These are phyloP conservation scores for Hemithea aestivaria DNA, from an alignment of 2,888 invertebrate genomes.

Conservation along the genomic window DNA sequence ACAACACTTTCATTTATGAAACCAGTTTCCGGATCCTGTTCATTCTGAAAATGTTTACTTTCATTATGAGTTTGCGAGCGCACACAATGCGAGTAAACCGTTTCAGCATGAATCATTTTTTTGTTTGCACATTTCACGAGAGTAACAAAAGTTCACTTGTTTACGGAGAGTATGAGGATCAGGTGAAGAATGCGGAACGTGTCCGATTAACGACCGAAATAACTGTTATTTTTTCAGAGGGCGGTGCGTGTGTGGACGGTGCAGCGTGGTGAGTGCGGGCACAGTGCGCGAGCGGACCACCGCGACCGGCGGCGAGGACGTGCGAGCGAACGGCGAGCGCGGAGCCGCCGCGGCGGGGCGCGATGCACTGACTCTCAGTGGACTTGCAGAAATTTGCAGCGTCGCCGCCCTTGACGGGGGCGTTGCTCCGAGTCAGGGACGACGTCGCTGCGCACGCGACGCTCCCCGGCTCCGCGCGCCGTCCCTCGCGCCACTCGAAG, in stretches of 20 bases:
- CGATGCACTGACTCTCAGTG: conserved; percentile 75
- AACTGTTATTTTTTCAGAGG: conserved; percentile 74
- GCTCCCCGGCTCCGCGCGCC: conserved; percentile 54
- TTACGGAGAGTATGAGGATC: conserved; percentile 48
- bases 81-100: conserved; percentile 46
- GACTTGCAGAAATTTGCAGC: conserved; percentile 78
- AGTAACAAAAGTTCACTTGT: conserved; percentile 44
- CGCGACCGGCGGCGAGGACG: conserved; percentile 54
- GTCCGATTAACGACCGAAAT: conserved; percentile 74
- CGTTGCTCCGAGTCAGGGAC: conserved; percentile 78
- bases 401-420: conserved; percentile 80
- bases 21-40: conserved; percentile 58
- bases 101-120: conserved; percentile 27
- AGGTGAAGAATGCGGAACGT: conserved; percentile 70
- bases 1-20: conserved; percentile 66
- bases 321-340: conserved; percentile 62
- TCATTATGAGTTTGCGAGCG: conserved; percentile 49
- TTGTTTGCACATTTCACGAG: conserved; percentile 37
- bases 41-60: conserved; percentile 63
- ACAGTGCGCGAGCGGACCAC: conserved; percentile 68
- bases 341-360: conserved; percentile 76
- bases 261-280: conserved; percentile 43
- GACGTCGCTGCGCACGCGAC: conserved; percentile 74
- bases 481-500: conserved; percentile 34
- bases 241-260: conserved; percentile 57